Evolutionary conservation across 2,797 vertebrate species (phyloP).

Genomic region (Pitangus sulphuratus): DNA sequence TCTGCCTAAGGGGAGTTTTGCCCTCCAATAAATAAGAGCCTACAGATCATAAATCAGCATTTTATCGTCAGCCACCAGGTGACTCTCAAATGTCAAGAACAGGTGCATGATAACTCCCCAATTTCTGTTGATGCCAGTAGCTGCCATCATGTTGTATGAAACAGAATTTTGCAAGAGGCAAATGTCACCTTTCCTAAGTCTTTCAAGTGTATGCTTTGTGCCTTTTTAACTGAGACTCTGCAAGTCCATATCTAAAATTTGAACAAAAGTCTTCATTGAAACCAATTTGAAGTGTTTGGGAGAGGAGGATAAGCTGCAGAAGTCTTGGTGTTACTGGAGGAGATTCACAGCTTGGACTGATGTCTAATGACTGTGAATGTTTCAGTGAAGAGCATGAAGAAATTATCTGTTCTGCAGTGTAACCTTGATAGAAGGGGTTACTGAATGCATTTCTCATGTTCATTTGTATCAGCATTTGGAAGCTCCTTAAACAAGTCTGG

Average conservation of each 20-base stretch:
- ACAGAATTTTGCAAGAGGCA: neutral
- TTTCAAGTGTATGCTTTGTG: neutral
- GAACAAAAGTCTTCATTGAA: neutral
- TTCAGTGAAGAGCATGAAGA: neutral
- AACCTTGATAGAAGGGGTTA: neutral
- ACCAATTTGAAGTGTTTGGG: neutral
- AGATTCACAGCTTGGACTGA: neutral
- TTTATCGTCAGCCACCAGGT: conserved; percentile 52
- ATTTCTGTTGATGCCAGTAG: conserved; percentile 35
- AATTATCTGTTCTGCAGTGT: neutral
- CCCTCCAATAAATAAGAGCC: conserved; percentile 48
- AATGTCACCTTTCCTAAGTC: conserved; percentile 48
- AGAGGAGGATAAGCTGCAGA: neutral
- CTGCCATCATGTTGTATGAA: neutral
- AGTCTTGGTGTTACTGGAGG: neutral
- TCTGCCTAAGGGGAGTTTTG: conserved; percentile 53
- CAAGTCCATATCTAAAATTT: neutral
- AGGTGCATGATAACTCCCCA: conserved; percentile 34
- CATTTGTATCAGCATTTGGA: neutral
- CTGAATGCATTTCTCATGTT: neutral
- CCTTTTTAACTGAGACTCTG: neutral
- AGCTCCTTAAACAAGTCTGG: neutral
- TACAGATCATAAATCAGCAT: conserved; percentile 42
- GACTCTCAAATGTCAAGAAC: conserved; percentile 66
- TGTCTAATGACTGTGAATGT: neutral